Base-by-base conservation (phyloP, 1,140 invertebrate species). In the Drosophila jambulina region DNA sequence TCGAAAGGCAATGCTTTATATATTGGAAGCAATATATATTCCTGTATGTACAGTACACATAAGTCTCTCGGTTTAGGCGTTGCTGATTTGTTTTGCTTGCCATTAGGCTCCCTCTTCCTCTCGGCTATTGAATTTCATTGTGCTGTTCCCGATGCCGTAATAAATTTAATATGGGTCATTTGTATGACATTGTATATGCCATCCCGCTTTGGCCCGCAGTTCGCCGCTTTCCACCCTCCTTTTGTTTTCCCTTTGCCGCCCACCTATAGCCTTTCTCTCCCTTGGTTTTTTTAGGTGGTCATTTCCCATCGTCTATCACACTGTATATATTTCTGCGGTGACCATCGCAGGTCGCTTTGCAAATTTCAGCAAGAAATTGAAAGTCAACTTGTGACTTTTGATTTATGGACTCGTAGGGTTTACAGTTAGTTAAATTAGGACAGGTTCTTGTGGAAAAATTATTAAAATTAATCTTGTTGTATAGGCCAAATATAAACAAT, bases 151-250 rank as follows among this genome's bases (percentile, higher is more conserved):
- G 65, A 45, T 51, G 82, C 78, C 78, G 78, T 90, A 88, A 88
- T 88, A 90, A 90, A 90, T 90, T 90, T 90, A 90, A 85, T 90
- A 90, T 90, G 85, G 85, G 85, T 90, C 85, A 90, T 90, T 85
- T 90, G 75, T 90, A 85, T 90, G 85, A 90, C 85, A 90, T 90
- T 90, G 63, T 80, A 63, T 69, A 57, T 51, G 80, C 64, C 45
- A 21, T 76, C 67, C 54, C 56, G 13, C 64, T 34, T 49, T 21
- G 25, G 46, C 46, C 54, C 21, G 10, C 42, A 45, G 17, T 68
- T 27, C 25, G 53, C 38, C n/a, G 19, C 34, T 43, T 54, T 10
- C 15, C 56, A 3, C 12, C 23, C 19, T 32, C 34, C 40, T 48
- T 27, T 75, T 63, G 54, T 32, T 48, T 38, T 56, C 23, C 36